These are phyloP conservation scores for Euphonia xanthogaster DNA, from an alignment of 2,797 vertebrate species.

Conservation along the genomic window DNA sequence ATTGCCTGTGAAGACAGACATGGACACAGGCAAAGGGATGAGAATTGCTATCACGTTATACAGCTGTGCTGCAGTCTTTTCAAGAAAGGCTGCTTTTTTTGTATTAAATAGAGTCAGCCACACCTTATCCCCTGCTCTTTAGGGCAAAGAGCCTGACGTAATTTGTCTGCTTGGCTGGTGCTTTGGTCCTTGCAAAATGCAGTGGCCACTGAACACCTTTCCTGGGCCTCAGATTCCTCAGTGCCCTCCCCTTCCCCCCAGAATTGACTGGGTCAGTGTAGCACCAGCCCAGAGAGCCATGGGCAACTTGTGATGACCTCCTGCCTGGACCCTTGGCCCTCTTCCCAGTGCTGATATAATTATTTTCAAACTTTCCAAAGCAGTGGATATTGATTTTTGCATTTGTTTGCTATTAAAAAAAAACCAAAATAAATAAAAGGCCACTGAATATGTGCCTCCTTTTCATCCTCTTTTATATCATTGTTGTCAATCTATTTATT, in stretches of 20 bases:
- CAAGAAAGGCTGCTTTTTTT: neutral
- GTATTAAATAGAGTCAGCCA: neutral
- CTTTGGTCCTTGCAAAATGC: accelerated
- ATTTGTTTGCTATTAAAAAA: neutral
- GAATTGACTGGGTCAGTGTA: neutral
- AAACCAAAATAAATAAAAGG: neutral
- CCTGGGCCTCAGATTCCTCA: neutral
- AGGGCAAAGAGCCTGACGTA: accelerated
- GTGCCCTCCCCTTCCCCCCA: neutral
- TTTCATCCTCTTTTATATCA: neutral
- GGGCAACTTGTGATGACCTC: neutral
- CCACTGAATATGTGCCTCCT: neutral
- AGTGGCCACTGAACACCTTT: neutral
- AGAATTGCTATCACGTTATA: neutral
- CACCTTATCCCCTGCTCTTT: neutral
- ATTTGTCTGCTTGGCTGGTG: neutral
- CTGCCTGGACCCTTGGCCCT: neutral
- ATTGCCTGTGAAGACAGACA: neutral
- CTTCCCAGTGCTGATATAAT: neutral
- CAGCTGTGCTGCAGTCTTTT: neutral
- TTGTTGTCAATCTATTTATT: neutral
- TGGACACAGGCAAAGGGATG: accelerated
- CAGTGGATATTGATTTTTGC: neutral
- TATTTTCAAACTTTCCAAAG: neutral
- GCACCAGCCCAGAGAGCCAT: too few species aligned